Evolutionary conservation across 1,140 invertebrate species (phyloP).

Genomic region (Tyrophagus putrescentiae): DNA sequence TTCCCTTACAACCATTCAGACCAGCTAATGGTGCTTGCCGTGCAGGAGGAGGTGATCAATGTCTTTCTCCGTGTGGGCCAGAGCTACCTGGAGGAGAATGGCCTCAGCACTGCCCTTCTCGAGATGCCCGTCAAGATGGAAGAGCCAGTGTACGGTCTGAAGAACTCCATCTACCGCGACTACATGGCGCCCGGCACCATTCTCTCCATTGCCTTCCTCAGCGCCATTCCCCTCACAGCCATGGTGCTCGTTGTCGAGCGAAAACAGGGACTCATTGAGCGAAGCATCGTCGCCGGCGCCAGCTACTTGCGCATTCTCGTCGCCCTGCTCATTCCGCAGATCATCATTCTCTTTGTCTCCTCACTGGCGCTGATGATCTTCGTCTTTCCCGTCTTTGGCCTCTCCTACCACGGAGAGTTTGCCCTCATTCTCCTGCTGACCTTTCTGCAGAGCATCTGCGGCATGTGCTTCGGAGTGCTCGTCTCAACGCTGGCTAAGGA

Average conservation of each 20-base stretch:
- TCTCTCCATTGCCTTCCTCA: conserved; percentile 77
- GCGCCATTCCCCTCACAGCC: conserved; percentile 79
- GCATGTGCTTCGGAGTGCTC: conserved; percentile 21
- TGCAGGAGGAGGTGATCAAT: conserved; percentile 21
- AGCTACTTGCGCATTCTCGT: conserved; percentile 10
- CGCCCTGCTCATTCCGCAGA: conserved; percentile 26
- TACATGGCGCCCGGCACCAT: conserved; percentile 89
- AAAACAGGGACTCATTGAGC: conserved; percentile 69
- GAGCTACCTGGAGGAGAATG: conserved; percentile 20
- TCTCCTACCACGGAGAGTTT: conserved; percentile 9
- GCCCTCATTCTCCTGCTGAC: conserved; percentile 4
- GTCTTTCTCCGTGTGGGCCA: conserved; percentile 26
- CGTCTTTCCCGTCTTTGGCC: conserved; percentile 17
- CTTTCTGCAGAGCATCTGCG: conserved; percentile 15
- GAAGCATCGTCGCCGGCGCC: conserved; percentile 77
- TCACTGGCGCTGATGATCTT: neutral
- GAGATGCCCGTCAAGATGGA: conserved; percentile 32
- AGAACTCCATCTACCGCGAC: conserved; percentile 51
- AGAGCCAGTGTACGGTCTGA: conserved; percentile 16
- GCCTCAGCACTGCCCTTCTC: conserved; percentile 9
- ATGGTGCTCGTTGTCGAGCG: conserved; percentile 78
- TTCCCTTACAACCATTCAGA: conserved; percentile 12
- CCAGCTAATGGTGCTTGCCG: conserved; percentile 23
- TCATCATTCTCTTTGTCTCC: conserved; percentile 14
- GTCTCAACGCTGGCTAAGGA: conserved; percentile 72